A percentile compares a stretch with the other conserved stretches of the same genome.
These are phyloP conservation scores for Phengaris arion DNA, from an alignment of 2,888 invertebrate genomes.

Conservation along the genomic window DNA sequence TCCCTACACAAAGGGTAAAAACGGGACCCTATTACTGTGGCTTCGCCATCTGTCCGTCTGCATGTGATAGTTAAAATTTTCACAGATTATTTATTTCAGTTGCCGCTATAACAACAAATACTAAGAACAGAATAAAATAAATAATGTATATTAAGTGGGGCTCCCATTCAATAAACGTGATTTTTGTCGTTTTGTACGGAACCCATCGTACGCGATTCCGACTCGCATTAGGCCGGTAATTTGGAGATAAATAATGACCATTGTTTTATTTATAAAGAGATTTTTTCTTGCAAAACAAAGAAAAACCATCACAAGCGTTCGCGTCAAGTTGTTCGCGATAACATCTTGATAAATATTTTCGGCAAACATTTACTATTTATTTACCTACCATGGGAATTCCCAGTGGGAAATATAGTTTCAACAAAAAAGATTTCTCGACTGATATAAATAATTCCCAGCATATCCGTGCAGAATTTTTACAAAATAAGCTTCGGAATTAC, in stretches of 20 bases:
- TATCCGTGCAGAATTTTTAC: background rate
- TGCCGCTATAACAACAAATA: too few species aligned
- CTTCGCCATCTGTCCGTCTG: too few species aligned
- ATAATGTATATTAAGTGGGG: too few species aligned
- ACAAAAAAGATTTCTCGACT: background rate
- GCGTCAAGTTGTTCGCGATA: background rate
- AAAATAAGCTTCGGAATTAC: background rate
- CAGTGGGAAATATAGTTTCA: background rate
- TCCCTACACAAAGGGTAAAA: too few species aligned
- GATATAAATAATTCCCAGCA: background rate
- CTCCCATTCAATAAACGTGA: too few species aligned
- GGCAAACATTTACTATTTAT: background rate
- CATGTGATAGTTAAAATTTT: too few species aligned
- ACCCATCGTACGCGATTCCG: too few species aligned
- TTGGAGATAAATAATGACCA: background rate
- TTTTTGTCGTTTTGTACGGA: too few species aligned
- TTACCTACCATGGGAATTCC: constrained; percentile 1
- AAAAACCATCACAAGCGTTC: background rate
- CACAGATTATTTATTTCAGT: too few species aligned
- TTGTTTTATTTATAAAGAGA: background rate
- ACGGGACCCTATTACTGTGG: too few species aligned
- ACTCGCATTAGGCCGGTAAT: too few species aligned
- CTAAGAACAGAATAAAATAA: too few species aligned
- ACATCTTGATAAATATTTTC: constrained; percentile 6
- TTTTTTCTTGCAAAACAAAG: background rate